Conservation (phyloP, 2,113 vertebrate species). For the Pseudorectes ferrugineus region DNA sequence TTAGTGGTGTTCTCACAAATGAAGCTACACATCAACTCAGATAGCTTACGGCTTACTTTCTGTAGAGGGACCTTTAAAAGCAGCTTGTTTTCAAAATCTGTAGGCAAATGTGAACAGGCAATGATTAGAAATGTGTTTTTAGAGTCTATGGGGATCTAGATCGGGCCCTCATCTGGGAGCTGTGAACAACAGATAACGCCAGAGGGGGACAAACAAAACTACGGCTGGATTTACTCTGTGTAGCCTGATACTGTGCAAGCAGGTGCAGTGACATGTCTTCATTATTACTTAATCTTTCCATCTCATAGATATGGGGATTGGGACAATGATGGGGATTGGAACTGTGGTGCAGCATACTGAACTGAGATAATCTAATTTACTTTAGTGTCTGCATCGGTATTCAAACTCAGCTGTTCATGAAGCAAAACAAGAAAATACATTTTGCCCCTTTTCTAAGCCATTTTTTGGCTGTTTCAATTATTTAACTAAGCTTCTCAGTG, state of each 20-base stretch:
- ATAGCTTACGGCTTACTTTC: not conserved
- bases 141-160: not conserved
- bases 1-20: not conserved
- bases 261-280: slow-evolving; percentile 55
- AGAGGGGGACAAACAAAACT: not conserved
- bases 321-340: slow-evolving; percentile 19
- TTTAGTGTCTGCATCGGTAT: slow-evolving; percentile 44
- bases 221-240: not conserved
- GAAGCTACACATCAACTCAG: not conserved
- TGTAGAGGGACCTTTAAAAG: not conserved
- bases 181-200: not conserved
- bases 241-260: not conserved
- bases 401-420: slow-evolving; percentile 38
- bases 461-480: slow-evolving; percentile 19
- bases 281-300: slow-evolving; percentile 57
- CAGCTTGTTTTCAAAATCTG: not conserved
- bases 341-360: slow-evolving; percentile 30
- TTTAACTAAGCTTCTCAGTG: not conserved
- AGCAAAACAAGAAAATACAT: slow-evolving; percentile 23
- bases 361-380: slow-evolving; percentile 43
- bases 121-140: not conserved
- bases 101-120: not conserved
- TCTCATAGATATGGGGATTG: slow-evolving; percentile 19
- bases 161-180: not conserved
- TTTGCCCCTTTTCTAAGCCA: not conserved